These are phyloP conservation scores for Brachionus manjavacas DNA, from an alignment of 1,140 invertebrate species.

Conservation along the genomic window DNA sequence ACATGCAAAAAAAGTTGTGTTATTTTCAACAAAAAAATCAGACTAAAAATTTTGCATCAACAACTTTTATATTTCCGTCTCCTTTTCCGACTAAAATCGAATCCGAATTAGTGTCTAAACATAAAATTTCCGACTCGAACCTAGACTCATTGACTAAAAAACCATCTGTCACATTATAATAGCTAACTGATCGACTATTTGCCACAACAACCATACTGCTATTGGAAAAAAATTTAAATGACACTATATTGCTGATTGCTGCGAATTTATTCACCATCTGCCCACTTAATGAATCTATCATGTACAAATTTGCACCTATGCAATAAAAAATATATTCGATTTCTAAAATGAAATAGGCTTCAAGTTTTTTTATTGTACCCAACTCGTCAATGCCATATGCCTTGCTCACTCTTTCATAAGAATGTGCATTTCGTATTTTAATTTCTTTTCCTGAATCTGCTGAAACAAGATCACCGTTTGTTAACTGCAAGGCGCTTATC, in stretches of 20 bases:
- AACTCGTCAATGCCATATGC: not conserved
- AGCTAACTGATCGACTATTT: not conserved
- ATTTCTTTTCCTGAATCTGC: not conserved
- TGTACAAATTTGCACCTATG: not conserved
- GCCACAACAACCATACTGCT: not conserved
- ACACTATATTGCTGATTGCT: not conserved
- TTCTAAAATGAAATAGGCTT: not conserved
- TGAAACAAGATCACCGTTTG: not conserved
- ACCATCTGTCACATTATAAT: not conserved
- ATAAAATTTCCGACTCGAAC: not conserved
- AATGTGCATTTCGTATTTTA: not conserved
- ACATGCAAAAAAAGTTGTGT: too few species aligned
- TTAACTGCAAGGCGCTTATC: not conserved
- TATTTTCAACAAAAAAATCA: constrained; percentile 56
- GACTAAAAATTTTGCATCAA: constrained; percentile 56
- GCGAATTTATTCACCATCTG: not conserved
- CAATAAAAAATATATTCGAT: not conserved
- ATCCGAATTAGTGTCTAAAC: not conserved
- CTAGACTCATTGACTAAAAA: not conserved
- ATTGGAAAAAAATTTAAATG: not conserved
- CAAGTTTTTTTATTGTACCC: not conserved
- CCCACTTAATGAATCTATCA: not conserved
- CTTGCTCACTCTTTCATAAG: not conserved
- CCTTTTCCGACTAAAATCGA: not conserved
- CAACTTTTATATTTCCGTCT: not conserved